Conservation (phyloP, 2,797 vertebrate genomes). For the Staurois parvus region DNA sequence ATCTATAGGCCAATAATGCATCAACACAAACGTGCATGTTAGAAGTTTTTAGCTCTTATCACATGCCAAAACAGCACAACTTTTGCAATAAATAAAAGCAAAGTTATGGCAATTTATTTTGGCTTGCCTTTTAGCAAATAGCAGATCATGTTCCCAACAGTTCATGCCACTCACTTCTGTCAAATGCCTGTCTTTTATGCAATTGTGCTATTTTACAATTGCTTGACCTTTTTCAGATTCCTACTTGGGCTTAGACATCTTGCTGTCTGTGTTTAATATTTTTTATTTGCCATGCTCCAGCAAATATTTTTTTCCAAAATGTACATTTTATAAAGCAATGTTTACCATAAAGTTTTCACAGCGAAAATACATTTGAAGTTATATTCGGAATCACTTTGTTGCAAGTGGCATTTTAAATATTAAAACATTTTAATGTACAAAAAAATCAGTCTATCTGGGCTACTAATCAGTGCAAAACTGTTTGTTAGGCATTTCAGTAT, state of each 20-base stretch:
- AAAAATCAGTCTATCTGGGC: background rate
- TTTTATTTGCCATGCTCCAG: conserved; percentile 9
- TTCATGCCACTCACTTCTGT: conserved; percentile 32
- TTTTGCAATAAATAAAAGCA: conserved; percentile 19
- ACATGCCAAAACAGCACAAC: background rate
- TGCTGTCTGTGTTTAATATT: conserved; percentile 27
- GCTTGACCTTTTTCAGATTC: conserved; percentile 26
- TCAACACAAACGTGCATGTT: conserved; percentile 2
- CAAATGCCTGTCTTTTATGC: conserved; percentile 28
- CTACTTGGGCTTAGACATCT: conserved; percentile 16
- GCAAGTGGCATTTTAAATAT: conserved; percentile 11
- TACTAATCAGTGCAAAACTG: background rate
- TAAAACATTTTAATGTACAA: background rate
- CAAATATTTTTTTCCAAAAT: conserved; percentile 14
- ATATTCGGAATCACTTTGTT: conserved; percentile 29
- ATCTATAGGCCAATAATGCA: background rate
- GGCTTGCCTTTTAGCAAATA: conserved; percentile 34
- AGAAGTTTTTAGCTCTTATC: background rate
- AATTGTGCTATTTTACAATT: conserved; percentile 26
- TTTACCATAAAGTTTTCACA: conserved; percentile 9
- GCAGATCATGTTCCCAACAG: conserved; percentile 22
- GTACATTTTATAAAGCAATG: conserved; percentile 15
- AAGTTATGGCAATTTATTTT: conserved; percentile 16
- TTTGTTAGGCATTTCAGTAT: background rate
- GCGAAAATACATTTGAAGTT: background rate